Evolutionary conservation across 2,797 vertebrate species (phyloP).

Genomic region (Ceryle rudis): DNA sequence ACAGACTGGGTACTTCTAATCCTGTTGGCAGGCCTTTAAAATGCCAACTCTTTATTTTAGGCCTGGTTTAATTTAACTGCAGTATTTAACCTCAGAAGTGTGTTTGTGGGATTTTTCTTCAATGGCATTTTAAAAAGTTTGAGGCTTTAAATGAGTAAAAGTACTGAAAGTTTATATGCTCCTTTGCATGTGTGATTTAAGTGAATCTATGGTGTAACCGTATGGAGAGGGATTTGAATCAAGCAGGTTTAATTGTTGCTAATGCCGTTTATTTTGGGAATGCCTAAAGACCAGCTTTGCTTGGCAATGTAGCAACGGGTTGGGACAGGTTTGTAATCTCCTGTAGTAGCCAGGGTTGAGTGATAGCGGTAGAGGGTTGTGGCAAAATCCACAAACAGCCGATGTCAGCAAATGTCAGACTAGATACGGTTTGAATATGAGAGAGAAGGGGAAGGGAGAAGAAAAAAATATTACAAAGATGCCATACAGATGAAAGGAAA

Average conservation of each 20-base stretch:
- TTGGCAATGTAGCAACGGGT: not conserved
- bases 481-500: not conserved
- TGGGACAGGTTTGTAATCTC: not conserved
- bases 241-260: not conserved
- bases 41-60: slow-evolving; percentile 26
- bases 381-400: not conserved
- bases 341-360: not conserved
- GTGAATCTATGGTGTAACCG: not conserved
- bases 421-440: not conserved
- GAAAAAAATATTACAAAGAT: not conserved
- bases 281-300: not conserved
- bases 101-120: not conserved
- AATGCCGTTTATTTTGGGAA: not conserved
- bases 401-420: not conserved
- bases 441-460: not conserved
- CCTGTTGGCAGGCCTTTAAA: slow-evolving; percentile 24
- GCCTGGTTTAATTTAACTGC: not conserved
- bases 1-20: not conserved
- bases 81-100: not conserved
- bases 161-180: not conserved
- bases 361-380: not conserved
- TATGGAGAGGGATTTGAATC: not conserved
- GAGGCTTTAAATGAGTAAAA: not conserved
- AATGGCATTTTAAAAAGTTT: not conserved
- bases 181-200: not conserved